Base-by-base conservation (phyloP, 2,888 invertebrate species). In the Drosophila percnosoma region DNA sequence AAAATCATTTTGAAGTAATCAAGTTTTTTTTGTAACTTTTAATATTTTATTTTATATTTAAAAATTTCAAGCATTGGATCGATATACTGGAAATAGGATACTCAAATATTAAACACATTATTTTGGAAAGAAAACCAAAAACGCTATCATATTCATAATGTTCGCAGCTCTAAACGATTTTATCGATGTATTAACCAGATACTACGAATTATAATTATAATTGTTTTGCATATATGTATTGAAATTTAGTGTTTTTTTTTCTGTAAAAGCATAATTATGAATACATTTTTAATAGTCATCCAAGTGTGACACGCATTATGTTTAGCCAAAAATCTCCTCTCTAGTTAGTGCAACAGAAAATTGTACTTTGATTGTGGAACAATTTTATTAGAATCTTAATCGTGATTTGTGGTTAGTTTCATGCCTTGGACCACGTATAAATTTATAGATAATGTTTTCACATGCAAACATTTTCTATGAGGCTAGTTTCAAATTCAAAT, bases 331-430 rank as follows among this genome's bases (percentile, higher is more conserved):
- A 36, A 3, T 57, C 15, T 1, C 82, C 83, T 75, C 89, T 60
- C 88, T 63, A 71, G 49, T 15, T 10, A 18, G 48, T 29, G 27
- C 45, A 75, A 52, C 29, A 66, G 66, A 83, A 88, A 87, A 90
- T 83, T 67, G 58, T 75, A 82, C 68, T 91, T 91, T 92, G 90
- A 92, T 92, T 91, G 86, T 90, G 83, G 77, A 85, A 86, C 85
- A 84, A 80, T 88, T 91, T 91, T 91, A 91, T 90, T 90, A 89
- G 79, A 78, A 85, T 80, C 87, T 75, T 91, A 91, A 91, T 91
- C 79, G 83, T 89, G 89, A 91, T 91, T 91, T 91, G 89, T 90
- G 68, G 52, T 36, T 52, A 62, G 57, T 42, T 69, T 51, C 76
- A 78, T 61, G 38, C 57, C 77, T 64, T 71, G 75, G 80, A 61